Percentiles rank a stretch among this genome's conserved stretches.
These are phyloP conservation scores for Cephalotes varians DNA, from an alignment of 2,888 invertebrate genomes.

Conservation along the genomic window DNA sequence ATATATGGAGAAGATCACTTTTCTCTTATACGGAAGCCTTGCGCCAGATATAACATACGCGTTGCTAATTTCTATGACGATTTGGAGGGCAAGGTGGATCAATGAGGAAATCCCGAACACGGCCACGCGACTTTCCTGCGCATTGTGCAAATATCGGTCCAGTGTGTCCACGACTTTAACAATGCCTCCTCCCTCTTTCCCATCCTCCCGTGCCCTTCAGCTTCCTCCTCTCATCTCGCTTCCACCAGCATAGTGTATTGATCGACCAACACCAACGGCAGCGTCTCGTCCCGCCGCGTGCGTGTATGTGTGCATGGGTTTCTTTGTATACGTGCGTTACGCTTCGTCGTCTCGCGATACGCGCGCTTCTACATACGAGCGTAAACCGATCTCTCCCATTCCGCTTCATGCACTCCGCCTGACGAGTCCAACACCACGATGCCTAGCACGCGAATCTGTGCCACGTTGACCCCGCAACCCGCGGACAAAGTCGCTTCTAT, in stretches of 20 bases:
- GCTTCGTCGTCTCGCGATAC: slow-evolving; percentile 43
- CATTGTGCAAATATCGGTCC: slow-evolving; percentile 56
- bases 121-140: slow-evolving; percentile 32
- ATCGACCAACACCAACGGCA: slow-evolving; percentile 76
- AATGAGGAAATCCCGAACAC: slow-evolving; percentile 17
- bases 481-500: slow-evolving; percentile 12
- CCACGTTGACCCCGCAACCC: slow-evolving; percentile 48
- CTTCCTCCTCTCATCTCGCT: slow-evolving; percentile 59
- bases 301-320: slow-evolving; percentile 8
- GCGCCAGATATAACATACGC: background rate
- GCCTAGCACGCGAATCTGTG: slow-evolving; percentile 27
- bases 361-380: slow-evolving; percentile 35
- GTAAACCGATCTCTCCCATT: slow-evolving; percentile 60
- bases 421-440: slow-evolving; percentile 30
- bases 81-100: slow-evolving; percentile 19
- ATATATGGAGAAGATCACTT: too few species aligned
- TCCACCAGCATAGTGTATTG: slow-evolving; percentile 75
- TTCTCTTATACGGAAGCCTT: background rate
- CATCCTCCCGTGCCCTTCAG: slow-evolving; percentile 30
- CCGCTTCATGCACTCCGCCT: slow-evolving; percentile 50
- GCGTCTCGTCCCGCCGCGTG: slow-evolving; percentile 53
- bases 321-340: slow-evolving; percentile 44
- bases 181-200: slow-evolving; percentile 56
- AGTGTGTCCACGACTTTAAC: slow-evolving; percentile 63
- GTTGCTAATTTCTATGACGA: slow-evolving; percentile 3